Conservation (phyloP, 2,113 vertebrate genomes). For the Mastomys natalensis region DNA sequence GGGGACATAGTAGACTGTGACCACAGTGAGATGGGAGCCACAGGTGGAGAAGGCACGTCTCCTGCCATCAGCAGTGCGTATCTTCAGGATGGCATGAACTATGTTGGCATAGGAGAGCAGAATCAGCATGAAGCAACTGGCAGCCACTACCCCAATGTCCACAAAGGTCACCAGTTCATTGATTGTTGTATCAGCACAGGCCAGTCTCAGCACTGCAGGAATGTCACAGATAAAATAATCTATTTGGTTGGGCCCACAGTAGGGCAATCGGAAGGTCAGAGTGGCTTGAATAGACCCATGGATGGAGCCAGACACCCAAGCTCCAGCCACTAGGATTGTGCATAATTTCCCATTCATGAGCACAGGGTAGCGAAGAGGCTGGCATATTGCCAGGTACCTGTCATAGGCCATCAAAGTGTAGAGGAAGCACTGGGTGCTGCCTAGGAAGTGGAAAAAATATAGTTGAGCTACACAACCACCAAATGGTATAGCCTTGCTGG, state of each 20-base stretch:
- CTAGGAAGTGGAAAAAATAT: conserved; percentile 75
- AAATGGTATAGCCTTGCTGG: conserved; percentile 77
- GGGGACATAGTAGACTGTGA: conserved; percentile 79
- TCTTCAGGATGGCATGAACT: conserved; percentile 72
- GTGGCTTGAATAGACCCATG: conserved; percentile 50
- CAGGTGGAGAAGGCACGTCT: conserved; percentile 77
- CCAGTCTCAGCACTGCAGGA: conserved; percentile 75
- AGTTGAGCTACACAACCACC: conserved; percentile 84
- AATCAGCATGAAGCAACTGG: conserved; percentile 74
- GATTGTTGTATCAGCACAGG: conserved; percentile 75
- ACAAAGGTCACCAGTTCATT: conserved; percentile 61
- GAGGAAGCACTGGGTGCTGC: conserved; percentile 80
- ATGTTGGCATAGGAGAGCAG: conserved; percentile 79
- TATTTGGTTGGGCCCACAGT: conserved; percentile 74
- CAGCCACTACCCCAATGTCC: conserved; percentile 74
- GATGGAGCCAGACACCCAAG: conserved; percentile 79
- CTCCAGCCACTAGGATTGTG: conserved; percentile 72
- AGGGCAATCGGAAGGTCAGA: conserved; percentile 74
- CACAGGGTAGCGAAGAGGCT: conserved; percentile 81
- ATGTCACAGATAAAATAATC: conserved; percentile 80
- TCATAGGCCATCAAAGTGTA: conserved; percentile 88
- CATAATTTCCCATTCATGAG: conserved; percentile 82
- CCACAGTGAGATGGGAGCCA: conserved; percentile 74
- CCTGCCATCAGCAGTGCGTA: conserved; percentile 59
- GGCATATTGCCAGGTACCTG: conserved; percentile 85